Conservation (phyloP, 2,797 vertebrate species). For the Agapornis canus region DNA sequence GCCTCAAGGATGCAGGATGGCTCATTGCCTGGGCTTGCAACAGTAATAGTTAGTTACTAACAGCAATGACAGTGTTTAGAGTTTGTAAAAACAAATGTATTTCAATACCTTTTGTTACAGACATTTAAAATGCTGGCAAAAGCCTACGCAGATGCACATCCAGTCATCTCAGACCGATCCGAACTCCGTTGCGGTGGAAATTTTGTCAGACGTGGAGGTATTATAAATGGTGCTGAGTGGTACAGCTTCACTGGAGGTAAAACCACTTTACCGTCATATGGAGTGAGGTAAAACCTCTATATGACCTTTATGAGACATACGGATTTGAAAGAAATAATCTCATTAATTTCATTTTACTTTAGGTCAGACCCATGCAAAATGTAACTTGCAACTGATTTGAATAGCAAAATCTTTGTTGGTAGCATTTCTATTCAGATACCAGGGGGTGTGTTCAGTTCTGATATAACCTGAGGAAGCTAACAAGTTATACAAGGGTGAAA, state of each 20-base stretch:
- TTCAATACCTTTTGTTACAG: slow-evolving; percentile 65
- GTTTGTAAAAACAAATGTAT: neutral
- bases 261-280: slow-evolving; percentile 41
- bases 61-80: neutral
- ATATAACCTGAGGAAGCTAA: neutral
- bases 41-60: neutral
- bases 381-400: neutral
- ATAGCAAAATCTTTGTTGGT: neutral
- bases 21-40: neutral
- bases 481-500: neutral
- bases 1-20: accelerated
- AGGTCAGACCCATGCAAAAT: neutral
- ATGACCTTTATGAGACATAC: neutral
- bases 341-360: neutral
- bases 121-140: slow-evolving; percentile 90
- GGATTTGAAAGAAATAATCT: neutral
- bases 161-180: slow-evolving; percentile 89
- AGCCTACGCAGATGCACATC: slow-evolving; percentile 89
- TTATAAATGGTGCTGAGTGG: slow-evolving; percentile 96
- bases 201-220: slow-evolving; percentile 86
- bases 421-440: neutral
- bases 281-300: slow-evolving; percentile 58
- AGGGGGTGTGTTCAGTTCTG: neutral
- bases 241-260: slow-evolving; percentile 98
- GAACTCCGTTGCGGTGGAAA: slow-evolving; percentile 90